Conservation (phyloP, 2,888 invertebrate species). For the Drosophila pseudotakahashii region DNA sequence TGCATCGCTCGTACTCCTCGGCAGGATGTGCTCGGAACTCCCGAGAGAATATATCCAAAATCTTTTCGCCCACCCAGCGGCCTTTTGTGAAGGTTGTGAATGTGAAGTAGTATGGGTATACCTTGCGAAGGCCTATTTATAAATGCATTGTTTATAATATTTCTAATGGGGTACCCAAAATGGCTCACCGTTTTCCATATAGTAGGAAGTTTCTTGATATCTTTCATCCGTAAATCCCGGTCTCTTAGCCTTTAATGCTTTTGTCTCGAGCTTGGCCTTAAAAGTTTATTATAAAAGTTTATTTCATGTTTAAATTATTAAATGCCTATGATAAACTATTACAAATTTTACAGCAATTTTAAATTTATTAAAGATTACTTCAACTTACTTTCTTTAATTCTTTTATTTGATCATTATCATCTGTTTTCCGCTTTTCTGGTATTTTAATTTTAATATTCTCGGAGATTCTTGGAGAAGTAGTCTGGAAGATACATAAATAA, state of each 20-base stretch:
- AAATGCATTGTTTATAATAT: conserved; percentile 52
- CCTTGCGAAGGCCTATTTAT: conserved; percentile 91
- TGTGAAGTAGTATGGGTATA: conserved; percentile 98
- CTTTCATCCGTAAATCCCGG: conserved; percentile 96
- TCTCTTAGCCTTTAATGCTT: conserved; percentile 95
- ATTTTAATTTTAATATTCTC: conserved; percentile 88
- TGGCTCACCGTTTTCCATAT: conserved; percentile 25
- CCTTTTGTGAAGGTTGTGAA: conserved; percentile 98
- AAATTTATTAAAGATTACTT: background rate
- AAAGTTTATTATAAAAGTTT: background rate
- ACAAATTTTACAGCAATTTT: too few relatives aligned
- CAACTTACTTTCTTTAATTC: conserved; percentile 93
- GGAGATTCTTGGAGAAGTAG: conserved; percentile 85
- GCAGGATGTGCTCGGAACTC: conserved; percentile 97
- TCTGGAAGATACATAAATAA: conserved; percentile 76
- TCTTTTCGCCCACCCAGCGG: conserved; percentile 96
- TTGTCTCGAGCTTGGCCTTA: conserved; percentile 92
- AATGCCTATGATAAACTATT: too few relatives aligned
- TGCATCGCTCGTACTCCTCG: conserved; percentile 95
- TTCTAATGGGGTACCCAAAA: background rate
- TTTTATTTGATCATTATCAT: conserved; percentile 92
- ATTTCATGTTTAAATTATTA: too few relatives aligned
- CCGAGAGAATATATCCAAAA: conserved; percentile 94
- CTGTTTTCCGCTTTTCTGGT: conserved; percentile 93
- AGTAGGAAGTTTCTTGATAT: conserved; percentile 95